phyloP scores from a whole-genome alignment of 1,140 invertebrate genomes.

The Pseudomyrmex gracilis region DNA sequence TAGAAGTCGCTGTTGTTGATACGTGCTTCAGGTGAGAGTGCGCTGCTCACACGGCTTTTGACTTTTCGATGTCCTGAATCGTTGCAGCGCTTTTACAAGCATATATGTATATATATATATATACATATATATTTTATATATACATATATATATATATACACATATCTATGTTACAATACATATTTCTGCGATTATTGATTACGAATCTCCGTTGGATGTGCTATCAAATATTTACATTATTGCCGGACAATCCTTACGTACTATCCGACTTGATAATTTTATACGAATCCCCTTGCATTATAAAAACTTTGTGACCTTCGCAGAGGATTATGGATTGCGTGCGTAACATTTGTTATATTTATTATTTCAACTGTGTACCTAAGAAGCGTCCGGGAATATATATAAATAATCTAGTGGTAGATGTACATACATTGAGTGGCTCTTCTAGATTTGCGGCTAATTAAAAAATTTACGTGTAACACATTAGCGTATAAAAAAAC shows the following conservation, averaged over 20 bases:
- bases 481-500: slow-evolving; percentile 33
- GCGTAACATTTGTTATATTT: not conserved
- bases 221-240: slow-evolving; percentile 23
- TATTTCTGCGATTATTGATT: slow-evolving; percentile 32
- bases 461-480: slow-evolving; percentile 21
- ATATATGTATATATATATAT: slow-evolving; percentile 42
- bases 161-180: slow-evolving; percentile 18
- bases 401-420: slow-evolving; percentile 28
- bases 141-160: not conserved
- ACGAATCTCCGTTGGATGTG: slow-evolving; percentile 51
- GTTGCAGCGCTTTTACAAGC: slow-evolving; percentile 66
- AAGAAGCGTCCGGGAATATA: slow-evolving; percentile 23
- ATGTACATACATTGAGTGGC: not conserved
- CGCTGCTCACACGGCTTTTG: slow-evolving; percentile 65
- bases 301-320: not conserved
- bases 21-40: slow-evolving; percentile 65
- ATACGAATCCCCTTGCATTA: not conserved
- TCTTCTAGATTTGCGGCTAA: slow-evolving; percentile 13
- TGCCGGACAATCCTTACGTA: slow-evolving; percentile 42
- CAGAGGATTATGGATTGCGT: not conserved
- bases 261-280: slow-evolving; percentile 24
- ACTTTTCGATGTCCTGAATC: slow-evolving; percentile 64
- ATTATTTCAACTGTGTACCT: slow-evolving; percentile 46
- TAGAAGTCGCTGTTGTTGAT: slow-evolving; percentile 70
- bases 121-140: slow-evolving; percentile 9